Conservation (phyloP, 2,113 vertebrate species). For the Amblyopsis rosae region DNA sequence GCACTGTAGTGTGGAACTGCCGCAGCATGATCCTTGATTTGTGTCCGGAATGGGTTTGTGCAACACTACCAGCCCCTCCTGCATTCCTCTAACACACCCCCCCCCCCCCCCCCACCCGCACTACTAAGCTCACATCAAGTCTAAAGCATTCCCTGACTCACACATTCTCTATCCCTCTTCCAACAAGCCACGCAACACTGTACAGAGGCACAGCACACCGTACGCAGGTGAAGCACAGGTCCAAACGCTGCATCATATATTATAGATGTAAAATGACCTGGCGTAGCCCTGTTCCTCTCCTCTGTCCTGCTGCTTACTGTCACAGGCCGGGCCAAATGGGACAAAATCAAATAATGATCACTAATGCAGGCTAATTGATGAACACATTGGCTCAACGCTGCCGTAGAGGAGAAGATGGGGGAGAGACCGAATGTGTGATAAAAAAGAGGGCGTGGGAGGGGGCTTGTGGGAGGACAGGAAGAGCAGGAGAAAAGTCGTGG, state of each 20-base stretch:
- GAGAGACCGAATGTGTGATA: slow-evolving; percentile 41
- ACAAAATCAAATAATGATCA: slow-evolving; percentile 36
- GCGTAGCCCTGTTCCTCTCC: not conserved
- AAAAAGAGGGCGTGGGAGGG: slow-evolving; percentile 7
- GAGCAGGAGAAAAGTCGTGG: slow-evolving; percentile 26
- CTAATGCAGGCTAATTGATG: slow-evolving; percentile 24
- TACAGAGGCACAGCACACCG: too few species aligned
- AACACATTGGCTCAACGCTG: slow-evolving; percentile 33
- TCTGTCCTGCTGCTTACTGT: not conserved
- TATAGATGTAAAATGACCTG: not conserved
- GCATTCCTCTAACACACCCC: too few species aligned
- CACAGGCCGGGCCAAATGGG: slow-evolving; percentile 2
- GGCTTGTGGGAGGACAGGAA: not conserved
- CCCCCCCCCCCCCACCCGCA: too few species aligned
- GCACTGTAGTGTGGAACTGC: too few species aligned
- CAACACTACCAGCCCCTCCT: too few species aligned
- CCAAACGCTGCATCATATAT: slow-evolving; percentile 8
- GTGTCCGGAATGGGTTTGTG: too few species aligned
- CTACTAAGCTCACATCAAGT: too few species aligned
- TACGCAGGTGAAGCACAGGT: not conserved
- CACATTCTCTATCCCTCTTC: too few species aligned
- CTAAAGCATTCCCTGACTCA: too few species aligned
- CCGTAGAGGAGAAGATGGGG: slow-evolving; percentile 27
- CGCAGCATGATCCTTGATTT: too few species aligned
- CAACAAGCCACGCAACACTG: too few species aligned